Percentiles rank a stretch among this genome's conserved stretches.
These are phyloP conservation scores for Telmatherina bonti DNA, from an alignment of 2,797 vertebrate species.

Conservation along the genomic window DNA sequence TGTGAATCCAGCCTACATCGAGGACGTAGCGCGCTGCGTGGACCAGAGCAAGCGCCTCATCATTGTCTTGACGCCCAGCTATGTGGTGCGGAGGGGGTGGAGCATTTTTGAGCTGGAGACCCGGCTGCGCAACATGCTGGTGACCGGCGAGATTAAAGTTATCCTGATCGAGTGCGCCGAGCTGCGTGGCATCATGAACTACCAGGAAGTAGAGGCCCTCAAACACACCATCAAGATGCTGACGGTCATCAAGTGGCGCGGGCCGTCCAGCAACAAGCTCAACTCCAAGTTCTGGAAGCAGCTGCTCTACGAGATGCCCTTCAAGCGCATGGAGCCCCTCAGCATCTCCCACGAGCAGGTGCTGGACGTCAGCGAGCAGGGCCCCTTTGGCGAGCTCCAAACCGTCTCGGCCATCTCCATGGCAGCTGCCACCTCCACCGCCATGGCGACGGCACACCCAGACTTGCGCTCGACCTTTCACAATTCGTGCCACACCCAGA, in stretches of 20 bases:
- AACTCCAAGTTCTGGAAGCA: conserved; percentile 99
- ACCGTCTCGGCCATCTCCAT: conserved; percentile 98
- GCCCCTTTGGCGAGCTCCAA: conserved; percentile 97
- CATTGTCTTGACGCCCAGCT: conserved; percentile 98
- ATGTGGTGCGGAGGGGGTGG: conserved; percentile 97
- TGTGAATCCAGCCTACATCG: conserved; percentile 91
- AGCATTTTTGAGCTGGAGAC: conserved; percentile 99
- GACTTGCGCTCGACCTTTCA: conserved; percentile 96
- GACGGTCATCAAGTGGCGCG: conserved; percentile 98
- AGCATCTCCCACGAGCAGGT: conserved; percentile 92
- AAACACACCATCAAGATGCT: conserved; percentile 98
- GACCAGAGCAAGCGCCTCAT: conserved; percentile 99
- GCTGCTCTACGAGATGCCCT: conserved; percentile 99
- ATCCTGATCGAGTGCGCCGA: conserved; percentile 98
- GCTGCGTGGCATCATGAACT: conserved; percentile 98
- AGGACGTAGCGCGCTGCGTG: conserved; percentile 98
- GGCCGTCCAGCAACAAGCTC: conserved; percentile 96
- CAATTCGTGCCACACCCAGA: conserved; percentile 91
- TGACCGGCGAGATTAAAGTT: conserved; percentile 98
- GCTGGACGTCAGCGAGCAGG: conserved; percentile 96
- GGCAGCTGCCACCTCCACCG: conserved; percentile 96
- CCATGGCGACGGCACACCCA: conserved; percentile 95
- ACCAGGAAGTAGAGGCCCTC: conserved; percentile 98
- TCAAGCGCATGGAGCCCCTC: conserved; percentile 94
- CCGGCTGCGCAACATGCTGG: conserved; percentile 96